A percentile compares a stretch with the other conserved stretches of the same genome.
Evolutionary conservation across 2,888 invertebrate species (phyloP).

Genomic region (Drymonia ruficornis): DNA sequence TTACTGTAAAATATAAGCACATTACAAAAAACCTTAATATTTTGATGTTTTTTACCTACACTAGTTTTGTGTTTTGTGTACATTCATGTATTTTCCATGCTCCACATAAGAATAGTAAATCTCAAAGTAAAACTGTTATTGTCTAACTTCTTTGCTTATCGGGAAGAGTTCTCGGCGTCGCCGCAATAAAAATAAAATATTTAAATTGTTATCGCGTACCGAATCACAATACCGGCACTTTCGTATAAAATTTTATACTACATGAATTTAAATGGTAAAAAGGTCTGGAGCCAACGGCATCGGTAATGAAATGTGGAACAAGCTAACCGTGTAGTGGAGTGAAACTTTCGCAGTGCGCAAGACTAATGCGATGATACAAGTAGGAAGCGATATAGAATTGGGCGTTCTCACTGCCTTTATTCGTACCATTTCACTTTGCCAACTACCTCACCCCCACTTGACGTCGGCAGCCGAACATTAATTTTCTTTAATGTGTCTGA

Average conservation of each 20-base stretch:
- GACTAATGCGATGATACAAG: slow-evolving; percentile 69
- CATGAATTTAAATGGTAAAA: slow-evolving; percentile 47
- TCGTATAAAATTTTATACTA: slow-evolving; percentile 48
- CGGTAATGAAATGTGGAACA: slow-evolving; percentile 62
- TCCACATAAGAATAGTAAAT: slow-evolving; percentile 34
- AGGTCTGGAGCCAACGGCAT: slow-evolving; percentile 43
- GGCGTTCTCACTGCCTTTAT: slow-evolving; percentile 68
- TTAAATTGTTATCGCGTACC: slow-evolving; percentile 45
- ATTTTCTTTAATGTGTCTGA: slow-evolving; percentile 85
- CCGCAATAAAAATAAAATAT: slow-evolving; percentile 49
- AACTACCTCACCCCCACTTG: slow-evolving; percentile 76
- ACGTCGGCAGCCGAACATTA: slow-evolving; percentile 82
- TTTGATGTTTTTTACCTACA: too few species aligned
- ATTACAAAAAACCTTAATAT: too few species aligned
- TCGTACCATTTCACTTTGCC: slow-evolving; percentile 80
- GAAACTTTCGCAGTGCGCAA: slow-evolving; percentile 57
- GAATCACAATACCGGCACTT: slow-evolving; percentile 38
- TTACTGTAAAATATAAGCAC: neutral
- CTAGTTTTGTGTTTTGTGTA: neutral
- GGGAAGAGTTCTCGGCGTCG: slow-evolving; percentile 38
- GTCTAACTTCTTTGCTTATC: slow-evolving; percentile 45
- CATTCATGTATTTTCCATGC: slow-evolving; percentile 13
- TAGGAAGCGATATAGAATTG: slow-evolving; percentile 72
- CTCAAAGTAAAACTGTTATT: slow-evolving; percentile 39
- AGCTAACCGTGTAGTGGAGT: slow-evolving; percentile 20